Base-by-base conservation (phyloP, 2,888 invertebrate species). In the Caenorhabditis sp. region DNA sequence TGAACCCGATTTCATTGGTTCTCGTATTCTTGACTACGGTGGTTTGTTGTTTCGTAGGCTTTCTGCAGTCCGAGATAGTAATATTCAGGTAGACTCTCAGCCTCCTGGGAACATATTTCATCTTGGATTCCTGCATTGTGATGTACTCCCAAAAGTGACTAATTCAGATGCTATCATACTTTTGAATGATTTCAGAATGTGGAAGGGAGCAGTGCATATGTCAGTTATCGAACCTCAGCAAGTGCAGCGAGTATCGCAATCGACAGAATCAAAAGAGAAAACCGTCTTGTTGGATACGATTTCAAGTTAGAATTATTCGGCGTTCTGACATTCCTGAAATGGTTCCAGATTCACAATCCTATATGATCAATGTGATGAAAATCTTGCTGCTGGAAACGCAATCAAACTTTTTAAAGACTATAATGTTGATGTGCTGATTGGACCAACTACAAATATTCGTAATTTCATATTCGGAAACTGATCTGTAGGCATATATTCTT, bases 401-500 rank as follows among this genome's bases (percentile, higher is more conserved):
- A 81, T 82, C 12, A 70, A 84, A 38, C 47, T 86, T 28, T 74
- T 86, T 41, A 58, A 58, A 19, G 81, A 82, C 6, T 47, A 85
- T 38, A 56, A 81, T n/a, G 85, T 88, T 10, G 88, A 88, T 73
- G 87, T 85, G 6, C 63, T 89, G n/a, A 76, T 89, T 44, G 89
- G 89, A 2, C 89, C 89, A 22, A 86, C 87, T 14, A 88, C 89
- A n/a, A 88, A 84, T 63, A 84, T 72, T 28, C 83, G 89, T 89
- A 80, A 63, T 63, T 31, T 12, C n/a, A 35, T 35, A 28, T 14
- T 16, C 47, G 0, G n/a, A 38, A 16, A 19, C n/a, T 58, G 12
- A 59, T 6, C 31, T 14, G 38, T 41, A 0, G 31, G 0, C 35
- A 2, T n/a, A n/a, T 35, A 26, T 49, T 14, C 5, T 19, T 82